Percentiles rank a stretch among this genome's conserved stretches.
Evolutionary conservation across 2,888 invertebrate species (phyloP).

Genomic region (Phaedon cochleariae): DNA sequence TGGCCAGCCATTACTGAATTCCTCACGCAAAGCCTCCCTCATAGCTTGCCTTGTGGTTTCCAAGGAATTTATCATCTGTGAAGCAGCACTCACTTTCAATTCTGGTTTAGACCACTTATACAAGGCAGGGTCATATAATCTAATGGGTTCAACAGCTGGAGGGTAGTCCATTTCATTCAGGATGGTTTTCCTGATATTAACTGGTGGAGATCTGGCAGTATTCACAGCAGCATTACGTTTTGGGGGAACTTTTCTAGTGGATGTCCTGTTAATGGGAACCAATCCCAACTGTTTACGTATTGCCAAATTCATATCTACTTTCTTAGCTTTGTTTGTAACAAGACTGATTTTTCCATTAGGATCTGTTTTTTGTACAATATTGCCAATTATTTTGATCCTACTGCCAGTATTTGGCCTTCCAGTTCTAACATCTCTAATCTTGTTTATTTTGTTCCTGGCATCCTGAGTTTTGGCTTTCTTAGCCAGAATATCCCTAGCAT

Average conservation of each 20-base stretch:
- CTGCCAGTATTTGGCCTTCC: conserved; percentile 44
- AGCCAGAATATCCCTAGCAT: conserved; percentile 82
- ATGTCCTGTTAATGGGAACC: conserved; percentile 35
- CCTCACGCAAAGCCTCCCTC: conserved; percentile 46
- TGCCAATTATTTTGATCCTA: conserved; percentile 59
- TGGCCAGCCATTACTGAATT: conserved; percentile 46
- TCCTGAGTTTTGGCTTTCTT: conserved; percentile 79
- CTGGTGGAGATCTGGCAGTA: conserved; percentile 18
- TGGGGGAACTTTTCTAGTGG: conserved; percentile 30
- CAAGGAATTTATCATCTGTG: conserved; percentile 49
- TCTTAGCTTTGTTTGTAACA: conserved; percentile 61
- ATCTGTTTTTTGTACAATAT: conserved; percentile 64
- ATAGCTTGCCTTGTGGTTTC: conserved; percentile 47
- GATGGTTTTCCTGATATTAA: conserved; percentile 52
- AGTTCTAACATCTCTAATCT: conserved; percentile 66
- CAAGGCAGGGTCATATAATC: conserved; percentile 40
- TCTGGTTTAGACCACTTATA: conserved; percentile 53
- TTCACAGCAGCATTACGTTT: conserved; percentile 39
- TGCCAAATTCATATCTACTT: conserved; percentile 55
- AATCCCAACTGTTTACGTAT: conserved; percentile 60
- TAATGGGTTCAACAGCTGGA: conserved; percentile 33
- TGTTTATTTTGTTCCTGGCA: conserved; percentile 76
- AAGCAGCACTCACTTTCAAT: conserved; percentile 42
- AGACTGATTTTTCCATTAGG: conserved; percentile 66
- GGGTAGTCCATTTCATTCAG: conserved; percentile 50